Conservation (phyloP, 2,888 invertebrate genomes). For the Pseudococcus viburni region DNA sequence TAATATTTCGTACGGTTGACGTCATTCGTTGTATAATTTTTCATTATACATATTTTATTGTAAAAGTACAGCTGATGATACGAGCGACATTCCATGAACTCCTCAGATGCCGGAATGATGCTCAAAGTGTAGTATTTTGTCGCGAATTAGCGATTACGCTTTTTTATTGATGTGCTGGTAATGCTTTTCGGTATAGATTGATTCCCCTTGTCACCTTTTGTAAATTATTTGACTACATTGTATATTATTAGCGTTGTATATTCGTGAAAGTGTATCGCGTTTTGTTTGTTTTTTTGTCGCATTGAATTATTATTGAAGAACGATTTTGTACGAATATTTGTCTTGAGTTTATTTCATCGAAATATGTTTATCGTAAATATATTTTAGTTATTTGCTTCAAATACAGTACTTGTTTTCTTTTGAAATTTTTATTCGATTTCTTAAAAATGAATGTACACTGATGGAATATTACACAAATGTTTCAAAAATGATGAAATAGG, state of each 20-base stretch:
- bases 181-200: constrained; percentile 9
- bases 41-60: not conserved
- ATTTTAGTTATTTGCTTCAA: constrained; percentile 37
- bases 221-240: not conserved
- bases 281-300: not conserved
- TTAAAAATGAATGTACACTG: not conserved
- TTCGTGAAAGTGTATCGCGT: not conserved
- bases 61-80: not conserved
- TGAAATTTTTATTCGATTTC: too few relatives aligned
- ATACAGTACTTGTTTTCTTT: constrained; percentile 27
- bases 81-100: constrained; percentile 18
- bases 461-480: not conserved
- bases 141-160: constrained; percentile 23
- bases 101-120: constrained; percentile 8
- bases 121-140: not conserved
- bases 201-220: not conserved
- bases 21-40: constrained; percentile 23
- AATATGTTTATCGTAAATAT: constrained; percentile 29
- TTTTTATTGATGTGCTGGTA: not conserved
- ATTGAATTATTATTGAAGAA: not conserved
- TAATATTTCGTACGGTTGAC: not conserved
- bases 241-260: not conserved
- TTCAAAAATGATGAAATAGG: too few relatives aligned
- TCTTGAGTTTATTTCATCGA: constrained; percentile 13
- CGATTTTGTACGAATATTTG: constrained; percentile 46